Percentiles rank a stretch among this genome's conserved stretches.
Evolutionary conservation across 2,113 vertebrate species (phyloP).

Genomic region (Geococcyx californianus): DNA sequence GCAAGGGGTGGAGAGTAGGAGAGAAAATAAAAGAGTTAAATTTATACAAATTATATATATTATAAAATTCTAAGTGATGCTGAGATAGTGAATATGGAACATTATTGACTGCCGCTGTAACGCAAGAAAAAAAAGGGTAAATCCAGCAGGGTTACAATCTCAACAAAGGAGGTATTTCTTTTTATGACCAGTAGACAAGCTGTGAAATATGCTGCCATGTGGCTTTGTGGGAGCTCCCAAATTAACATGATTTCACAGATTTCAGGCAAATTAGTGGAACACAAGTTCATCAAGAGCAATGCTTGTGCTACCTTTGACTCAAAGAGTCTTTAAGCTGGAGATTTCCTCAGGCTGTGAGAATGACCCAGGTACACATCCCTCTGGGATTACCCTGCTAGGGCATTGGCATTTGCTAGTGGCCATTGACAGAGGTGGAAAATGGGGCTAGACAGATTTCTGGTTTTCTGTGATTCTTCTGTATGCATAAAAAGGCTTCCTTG

Average conservation of each 20-base stretch:
- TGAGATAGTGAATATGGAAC: not conserved
- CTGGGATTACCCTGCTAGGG: rapidly evolving
- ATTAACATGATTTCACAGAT: not conserved
- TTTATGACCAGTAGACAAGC: not conserved
- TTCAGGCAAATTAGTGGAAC: not conserved
- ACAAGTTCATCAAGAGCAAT: not conserved
- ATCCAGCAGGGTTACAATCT: not conserved
- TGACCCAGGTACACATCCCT: rapidly evolving
- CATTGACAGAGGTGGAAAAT: not conserved
- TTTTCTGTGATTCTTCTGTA: not conserved
- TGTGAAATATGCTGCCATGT: not conserved
- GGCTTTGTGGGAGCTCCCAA: not conserved
- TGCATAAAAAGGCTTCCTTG: not conserved
- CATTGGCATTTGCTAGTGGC: not conserved
- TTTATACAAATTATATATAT: not conserved
- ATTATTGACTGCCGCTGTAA: not conserved
- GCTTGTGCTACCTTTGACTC: not conserved
- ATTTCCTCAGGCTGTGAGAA: not conserved
- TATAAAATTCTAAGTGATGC: not conserved
- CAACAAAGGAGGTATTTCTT: not conserved
- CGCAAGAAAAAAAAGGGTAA: not conserved
- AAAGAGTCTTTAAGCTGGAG: not conserved
- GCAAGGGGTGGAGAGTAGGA: not conserved
- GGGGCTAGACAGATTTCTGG: not conserved
- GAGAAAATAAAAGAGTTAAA: not conserved